Evolutionary conservation across 2,888 invertebrate species (phyloP).

Genomic region (Drosophila multiciliata): DNA sequence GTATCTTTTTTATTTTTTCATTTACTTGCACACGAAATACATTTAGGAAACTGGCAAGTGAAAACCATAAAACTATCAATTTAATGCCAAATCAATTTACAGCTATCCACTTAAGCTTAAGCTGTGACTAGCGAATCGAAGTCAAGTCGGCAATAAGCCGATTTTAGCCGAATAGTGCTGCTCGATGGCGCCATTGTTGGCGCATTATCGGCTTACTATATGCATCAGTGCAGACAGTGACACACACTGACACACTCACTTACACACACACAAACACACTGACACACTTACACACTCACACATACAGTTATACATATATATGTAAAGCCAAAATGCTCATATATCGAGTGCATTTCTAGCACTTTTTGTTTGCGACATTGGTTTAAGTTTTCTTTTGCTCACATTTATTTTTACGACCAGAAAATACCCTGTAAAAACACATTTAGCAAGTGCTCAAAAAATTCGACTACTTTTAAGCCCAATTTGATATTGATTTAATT

Average conservation of each 20-base stretch:
- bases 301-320: neutral
- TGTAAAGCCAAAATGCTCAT: conserved; percentile 1
- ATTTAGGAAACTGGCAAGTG: conserved; percentile 1
- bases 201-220: conserved; percentile 72
- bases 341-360: conserved; percentile 8
- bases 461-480: neutral
- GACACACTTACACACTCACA: conserved; percentile 9
- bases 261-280: neutral
- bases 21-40: neutral
- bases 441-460: neutral
- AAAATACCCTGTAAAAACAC: neutral
- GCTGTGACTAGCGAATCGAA: conserved; percentile 67
- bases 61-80: conserved; percentile 53
- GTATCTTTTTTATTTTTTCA: neutral
- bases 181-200: conserved; percentile 69
- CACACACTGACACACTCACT: neutral
- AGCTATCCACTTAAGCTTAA: conserved; percentile 64
- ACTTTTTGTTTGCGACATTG: neutral
- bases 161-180: conserved; percentile 55
- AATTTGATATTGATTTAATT: neutral
- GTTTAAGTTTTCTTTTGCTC: neutral
- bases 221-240: conserved; percentile 61
- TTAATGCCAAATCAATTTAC: conserved; percentile 55
- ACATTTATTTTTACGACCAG: neutral
- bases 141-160: conserved; percentile 70